Conservation (phyloP, 64 coral and sea anemone species). For the Exaiptasia diaphana region DNA sequence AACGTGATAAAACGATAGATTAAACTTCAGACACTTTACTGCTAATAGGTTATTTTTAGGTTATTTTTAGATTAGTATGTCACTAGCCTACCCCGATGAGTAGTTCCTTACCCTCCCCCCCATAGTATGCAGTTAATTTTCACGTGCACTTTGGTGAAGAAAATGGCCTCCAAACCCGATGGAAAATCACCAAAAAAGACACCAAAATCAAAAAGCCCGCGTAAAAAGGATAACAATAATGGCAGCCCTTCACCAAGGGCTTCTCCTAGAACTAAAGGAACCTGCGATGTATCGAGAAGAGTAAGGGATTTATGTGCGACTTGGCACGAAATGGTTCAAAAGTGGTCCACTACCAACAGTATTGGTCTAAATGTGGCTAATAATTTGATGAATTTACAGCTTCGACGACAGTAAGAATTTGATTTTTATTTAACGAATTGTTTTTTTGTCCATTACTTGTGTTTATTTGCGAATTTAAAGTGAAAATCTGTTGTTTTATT, state of each 20-base stretch:
- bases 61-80: too few relatives aligned
- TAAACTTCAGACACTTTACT: too few relatives aligned
- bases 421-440: not conserved
- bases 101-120: too few relatives aligned
- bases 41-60: too few relatives aligned
- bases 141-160: too few relatives aligned
- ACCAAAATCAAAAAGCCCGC: slow-evolving; percentile 37
- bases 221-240: slow-evolving; percentile 15
- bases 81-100: too few relatives aligned
- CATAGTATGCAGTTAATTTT: too few relatives aligned
- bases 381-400: slow-evolving; percentile 79
- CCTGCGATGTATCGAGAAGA: slow-evolving; percentile 53
- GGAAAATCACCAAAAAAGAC: slow-evolving; percentile 41
- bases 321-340: slow-evolving; percentile 73
- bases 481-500: not conserved
- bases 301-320: slow-evolving; percentile 75
- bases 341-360: slow-evolving; percentile 76
- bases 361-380: slow-evolving; percentile 65
- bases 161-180: slow-evolving; percentile 83
- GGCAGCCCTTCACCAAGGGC: slow-evolving; percentile 7
- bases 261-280: slow-evolving; percentile 42
- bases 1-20: too few relatives aligned
- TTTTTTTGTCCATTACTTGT: not conserved
- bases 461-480: not conserved
- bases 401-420: slow-evolving; percentile 77